These are phyloP conservation scores for Drosophila bocqueti DNA, from an alignment of 1,140 invertebrate species.

Conservation along the genomic window DNA sequence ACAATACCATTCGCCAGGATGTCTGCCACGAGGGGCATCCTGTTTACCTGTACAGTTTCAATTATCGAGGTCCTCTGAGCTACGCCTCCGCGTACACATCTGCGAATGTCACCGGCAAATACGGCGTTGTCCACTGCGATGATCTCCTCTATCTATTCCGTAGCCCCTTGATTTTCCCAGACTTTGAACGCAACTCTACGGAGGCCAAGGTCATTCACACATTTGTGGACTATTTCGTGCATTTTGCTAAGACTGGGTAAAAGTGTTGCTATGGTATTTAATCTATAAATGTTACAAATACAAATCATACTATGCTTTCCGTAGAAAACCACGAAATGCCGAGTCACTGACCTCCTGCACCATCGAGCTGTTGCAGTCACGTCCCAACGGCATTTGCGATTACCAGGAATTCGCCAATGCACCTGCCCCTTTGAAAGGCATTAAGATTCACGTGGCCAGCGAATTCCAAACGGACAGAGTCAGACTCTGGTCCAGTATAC, in stretches of 20 bases:
- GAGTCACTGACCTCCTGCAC: constrained; percentile 48
- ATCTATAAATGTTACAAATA: background rate
- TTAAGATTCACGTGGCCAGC: constrained; percentile 37
- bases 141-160: constrained; percentile 80
- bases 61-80: constrained; percentile 62
- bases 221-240: constrained; percentile 68
- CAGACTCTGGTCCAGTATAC: constrained; percentile 59
- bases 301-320: background rate
- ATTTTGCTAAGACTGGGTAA: constrained; percentile 75
- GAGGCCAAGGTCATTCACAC: constrained; percentile 57
- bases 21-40: constrained; percentile 42
- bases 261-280: background rate
- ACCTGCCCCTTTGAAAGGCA: constrained; percentile 4
- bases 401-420: constrained; percentile 70
- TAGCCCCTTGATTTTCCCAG: constrained; percentile 71
- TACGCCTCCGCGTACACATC: constrained; percentile 70
- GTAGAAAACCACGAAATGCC: constrained; percentile 50
- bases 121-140: constrained; percentile 81
- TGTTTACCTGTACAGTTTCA: constrained; percentile 73
- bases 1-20: constrained; percentile 61
- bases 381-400: constrained; percentile 69
- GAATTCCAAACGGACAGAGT: constrained; percentile 47
- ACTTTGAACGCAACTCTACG: constrained; percentile 63
- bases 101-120: constrained; percentile 47
- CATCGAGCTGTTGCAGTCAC: constrained; percentile 33